Base-by-base conservation (phyloP, 2,797 vertebrate species). In the Phataginus tricuspis region DNA sequence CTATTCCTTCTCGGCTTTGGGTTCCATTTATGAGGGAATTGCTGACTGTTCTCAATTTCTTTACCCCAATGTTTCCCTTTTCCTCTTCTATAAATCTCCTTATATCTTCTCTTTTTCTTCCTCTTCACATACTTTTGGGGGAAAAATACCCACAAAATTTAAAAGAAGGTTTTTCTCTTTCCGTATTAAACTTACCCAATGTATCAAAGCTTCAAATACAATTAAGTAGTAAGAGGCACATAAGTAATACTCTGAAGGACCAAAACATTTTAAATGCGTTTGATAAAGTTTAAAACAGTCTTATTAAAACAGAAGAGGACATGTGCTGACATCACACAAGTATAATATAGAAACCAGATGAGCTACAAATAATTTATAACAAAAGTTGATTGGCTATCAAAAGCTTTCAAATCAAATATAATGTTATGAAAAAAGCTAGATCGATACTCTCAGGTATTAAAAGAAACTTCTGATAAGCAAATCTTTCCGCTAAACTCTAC, bases 361-460 rank as follows among this genome's bases (percentile, higher is more conserved):
- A 85, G 31, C n/a, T 84, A 94, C 37, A 85, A 92, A 74, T 55
- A 89, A 83, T 69, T 68, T 82, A 57, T 59, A 77, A n/a, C 18
- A 72, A 96, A 96, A 86, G 25, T 53, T 82, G 23, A 16, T 64
- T 79, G 27, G 39, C 59, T 55, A 11, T 78, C 75, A 93, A 69
- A 4, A 84, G 66, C 39, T 96, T 94, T 86, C 34, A 93, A 64
- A 75, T 89, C 37, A 88, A 97, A 91, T 84, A 57, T 51, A 92
- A 80, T 55, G 18, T 6, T 45, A 88, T 95, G 55, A 57, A 85
- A 82, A 93, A 94, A 63, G 27, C 55, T 82, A 90, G 16, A 91
- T 2, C 74, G 39, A 91, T 91, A 89, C 21, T 51, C 11, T 66
- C 25, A 86, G 51, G 49, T 83, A 86, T 64, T 94, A 92, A 68